These are phyloP conservation scores for Agapornis canus DNA, from an alignment of 2,797 vertebrate genomes.

Conservation along the genomic window DNA sequence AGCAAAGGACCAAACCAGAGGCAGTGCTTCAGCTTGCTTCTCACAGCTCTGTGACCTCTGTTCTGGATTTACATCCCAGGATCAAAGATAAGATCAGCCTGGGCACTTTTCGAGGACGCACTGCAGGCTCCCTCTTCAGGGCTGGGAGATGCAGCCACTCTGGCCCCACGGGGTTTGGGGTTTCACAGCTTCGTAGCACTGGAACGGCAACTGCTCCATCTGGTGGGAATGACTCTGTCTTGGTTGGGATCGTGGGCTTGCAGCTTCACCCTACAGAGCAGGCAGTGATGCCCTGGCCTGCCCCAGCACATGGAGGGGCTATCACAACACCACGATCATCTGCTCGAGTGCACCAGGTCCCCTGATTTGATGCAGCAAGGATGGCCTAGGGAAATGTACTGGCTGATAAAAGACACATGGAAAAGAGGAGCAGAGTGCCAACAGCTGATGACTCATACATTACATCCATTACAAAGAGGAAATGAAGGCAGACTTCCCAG, in stretches of 20 bases:
- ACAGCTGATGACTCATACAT: background rate
- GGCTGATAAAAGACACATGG: background rate
- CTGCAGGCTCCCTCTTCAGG: background rate
- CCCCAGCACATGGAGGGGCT: background rate
- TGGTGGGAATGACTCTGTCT: slow-evolving; percentile 39
- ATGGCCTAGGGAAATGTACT: rapidly evolving
- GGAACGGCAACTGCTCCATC: slow-evolving; percentile 80
- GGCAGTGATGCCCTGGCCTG: rapidly evolving
- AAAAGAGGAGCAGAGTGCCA: background rate
- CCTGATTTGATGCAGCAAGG: background rate
- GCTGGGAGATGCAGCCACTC: background rate
- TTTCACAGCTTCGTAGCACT: background rate
- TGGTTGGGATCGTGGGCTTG: background rate
- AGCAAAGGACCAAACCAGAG: background rate
- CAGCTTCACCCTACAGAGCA: background rate
- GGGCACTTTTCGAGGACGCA: rapidly evolving
- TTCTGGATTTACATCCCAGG: rapidly evolving
- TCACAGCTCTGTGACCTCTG: rapidly evolving
- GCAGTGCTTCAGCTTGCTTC: rapidly evolving
- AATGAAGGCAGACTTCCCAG: rapidly evolving
- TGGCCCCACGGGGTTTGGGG: background rate
- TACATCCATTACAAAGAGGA: rapidly evolving
- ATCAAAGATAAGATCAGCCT: rapidly evolving
- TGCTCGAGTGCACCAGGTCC: background rate
- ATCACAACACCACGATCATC: rapidly evolving